These are phyloP conservation scores for Paratilapia polleni DNA, from an alignment of 2,113 vertebrate genomes.

Conservation along the genomic window DNA sequence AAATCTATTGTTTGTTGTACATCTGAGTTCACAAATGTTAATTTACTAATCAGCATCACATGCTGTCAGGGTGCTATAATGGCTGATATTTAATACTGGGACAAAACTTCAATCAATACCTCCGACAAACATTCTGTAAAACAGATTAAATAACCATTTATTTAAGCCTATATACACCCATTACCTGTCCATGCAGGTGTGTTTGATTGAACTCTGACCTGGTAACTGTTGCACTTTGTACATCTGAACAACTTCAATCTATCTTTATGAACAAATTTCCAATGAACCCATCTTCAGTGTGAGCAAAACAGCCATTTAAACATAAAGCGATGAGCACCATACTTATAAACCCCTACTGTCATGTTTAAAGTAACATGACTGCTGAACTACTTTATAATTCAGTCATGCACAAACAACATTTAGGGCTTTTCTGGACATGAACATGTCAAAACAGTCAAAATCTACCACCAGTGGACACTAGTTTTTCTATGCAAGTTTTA, in stretches of 20 bases:
- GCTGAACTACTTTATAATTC: neutral
- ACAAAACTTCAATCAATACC: neutral
- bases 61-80: neutral
- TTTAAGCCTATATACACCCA: neutral
- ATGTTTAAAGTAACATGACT: rapidly evolving
- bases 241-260: neutral
- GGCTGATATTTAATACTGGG: neutral
- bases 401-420: neutral
- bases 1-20: neutral
- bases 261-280: too few species aligned
- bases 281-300: too few species aligned
- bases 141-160: neutral
- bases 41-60: constrained; percentile 7
- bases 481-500: neutral
- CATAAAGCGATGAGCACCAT: neutral
- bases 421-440: neutral
- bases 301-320: too few species aligned
- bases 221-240: neutral
- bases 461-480: neutral
- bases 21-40: constrained; percentile 6
- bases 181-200: neutral
- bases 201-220: neutral
- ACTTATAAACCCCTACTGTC: neutral
- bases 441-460: neutral
- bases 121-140: neutral